Percentiles rank a stretch among this genome's conserved stretches.
phyloP scores from a whole-genome alignment of 1,140 invertebrate species.

The Platyscapa corneri region DNA sequence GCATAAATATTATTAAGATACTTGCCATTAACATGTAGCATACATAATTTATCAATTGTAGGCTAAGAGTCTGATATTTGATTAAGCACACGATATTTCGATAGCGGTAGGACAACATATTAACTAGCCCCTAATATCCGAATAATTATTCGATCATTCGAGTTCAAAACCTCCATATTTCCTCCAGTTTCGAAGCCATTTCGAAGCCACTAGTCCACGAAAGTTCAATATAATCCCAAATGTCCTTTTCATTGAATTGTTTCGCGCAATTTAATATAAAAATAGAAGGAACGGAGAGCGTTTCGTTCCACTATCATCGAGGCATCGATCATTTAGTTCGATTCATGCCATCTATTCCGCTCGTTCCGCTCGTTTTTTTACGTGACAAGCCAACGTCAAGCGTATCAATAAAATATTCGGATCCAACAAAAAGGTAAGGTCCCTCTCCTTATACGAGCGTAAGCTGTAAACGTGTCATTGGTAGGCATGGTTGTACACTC shows the following conservation, averaged over 20 bases:
- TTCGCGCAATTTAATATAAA: neutral
- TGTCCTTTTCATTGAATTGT: neutral
- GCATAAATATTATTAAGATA: conserved; percentile 17
- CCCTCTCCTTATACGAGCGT: neutral
- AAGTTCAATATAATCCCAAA: neutral
- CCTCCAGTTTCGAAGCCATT: neutral
- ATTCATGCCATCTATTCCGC: too few species aligned
- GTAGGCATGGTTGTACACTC: conserved; percentile 4
- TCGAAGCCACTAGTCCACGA: too few species aligned
- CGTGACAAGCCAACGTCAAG: neutral
- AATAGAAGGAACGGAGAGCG: neutral
- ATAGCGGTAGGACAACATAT: neutral
- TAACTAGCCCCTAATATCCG: neutral
- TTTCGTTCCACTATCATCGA: too few species aligned
- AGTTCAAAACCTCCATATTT: neutral
- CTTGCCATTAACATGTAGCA: neutral
- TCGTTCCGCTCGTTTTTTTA: neutral
- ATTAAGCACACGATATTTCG: neutral
- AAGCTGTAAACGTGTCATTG: conserved; percentile 13
- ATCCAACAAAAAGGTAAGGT: conserved; percentile 8
- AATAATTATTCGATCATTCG: neutral
- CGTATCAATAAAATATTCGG: neutral
- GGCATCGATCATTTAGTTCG: too few species aligned
- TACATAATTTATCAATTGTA: neutral
- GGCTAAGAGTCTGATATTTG: neutral